A percentile compares a stretch with the other conserved stretches of the same genome.
Evolutionary conservation across 2,888 invertebrate genomes (phyloP).

Genomic region (Campoplex nolae): DNA sequence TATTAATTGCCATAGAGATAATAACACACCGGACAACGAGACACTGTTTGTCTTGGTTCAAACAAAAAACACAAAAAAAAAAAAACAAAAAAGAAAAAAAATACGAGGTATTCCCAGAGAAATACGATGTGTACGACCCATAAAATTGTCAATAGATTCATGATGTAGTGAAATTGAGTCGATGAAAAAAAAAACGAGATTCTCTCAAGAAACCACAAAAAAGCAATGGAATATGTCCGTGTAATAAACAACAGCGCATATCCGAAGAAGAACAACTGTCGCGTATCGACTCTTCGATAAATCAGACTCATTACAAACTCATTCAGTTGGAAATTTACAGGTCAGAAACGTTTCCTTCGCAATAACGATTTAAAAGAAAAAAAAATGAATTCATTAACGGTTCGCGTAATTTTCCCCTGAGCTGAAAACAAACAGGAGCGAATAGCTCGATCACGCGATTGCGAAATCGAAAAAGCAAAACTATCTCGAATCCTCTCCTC

Average conservation of each 20-base stretch:
- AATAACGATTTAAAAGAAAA: not conserved
- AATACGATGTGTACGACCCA: not conserved
- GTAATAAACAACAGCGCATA: not conserved
- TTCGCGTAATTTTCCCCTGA: not conserved
- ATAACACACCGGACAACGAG: not conserved
- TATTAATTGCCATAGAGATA: conserved; percentile 12
- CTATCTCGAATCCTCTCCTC: too few species aligned
- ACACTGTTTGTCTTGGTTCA: not conserved
- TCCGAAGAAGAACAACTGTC: not conserved
- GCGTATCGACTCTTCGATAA: not conserved
- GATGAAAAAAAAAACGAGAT: not conserved
- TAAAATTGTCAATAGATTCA: not conserved
- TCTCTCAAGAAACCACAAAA: not conserved
- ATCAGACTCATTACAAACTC: not conserved
- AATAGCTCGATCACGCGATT: not conserved
- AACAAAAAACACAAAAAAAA: too few species aligned
- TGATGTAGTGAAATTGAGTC: not conserved
- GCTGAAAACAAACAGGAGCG: not conserved
- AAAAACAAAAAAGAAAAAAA: conserved; percentile 4
- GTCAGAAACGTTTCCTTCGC: not conserved
- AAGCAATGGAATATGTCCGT: not conserved
- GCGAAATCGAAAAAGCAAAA: not conserved
- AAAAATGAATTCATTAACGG: not conserved
- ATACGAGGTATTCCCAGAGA: not conserved
- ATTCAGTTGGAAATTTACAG: not conserved